Evolutionary conservation across 2,888 invertebrate genomes (phyloP).

Genomic region (Limnephilus marmoratus): DNA sequence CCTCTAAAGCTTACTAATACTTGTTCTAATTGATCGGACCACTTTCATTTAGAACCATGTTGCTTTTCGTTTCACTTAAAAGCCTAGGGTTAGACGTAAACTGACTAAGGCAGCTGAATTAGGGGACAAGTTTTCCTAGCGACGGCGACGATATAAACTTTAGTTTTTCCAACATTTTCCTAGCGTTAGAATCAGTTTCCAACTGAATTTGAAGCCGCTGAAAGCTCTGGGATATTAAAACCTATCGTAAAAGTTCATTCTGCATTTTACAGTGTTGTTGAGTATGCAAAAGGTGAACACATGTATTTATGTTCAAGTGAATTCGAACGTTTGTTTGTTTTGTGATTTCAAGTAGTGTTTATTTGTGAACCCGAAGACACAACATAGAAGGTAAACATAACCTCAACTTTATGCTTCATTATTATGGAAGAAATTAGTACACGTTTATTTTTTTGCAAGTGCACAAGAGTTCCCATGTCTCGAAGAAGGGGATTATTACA

Average conservation of each 20-base stretch:
- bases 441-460: neutral
- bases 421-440: neutral
- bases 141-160: slow-evolving; percentile 15
- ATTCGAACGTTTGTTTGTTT: neutral
- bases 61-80: neutral
- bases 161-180: slow-evolving; percentile 37
- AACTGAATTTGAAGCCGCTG: neutral
- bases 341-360: neutral
- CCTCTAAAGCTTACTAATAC: no score
- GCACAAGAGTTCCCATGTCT: neutral
- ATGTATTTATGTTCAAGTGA: neutral
- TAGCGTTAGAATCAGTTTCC: slow-evolving; percentile 11
- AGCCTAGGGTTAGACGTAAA: neutral
- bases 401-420: neutral
- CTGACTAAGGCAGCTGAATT: slow-evolving; percentile 13
- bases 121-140: slow-evolving; percentile 43
- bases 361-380: neutral
- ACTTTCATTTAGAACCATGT: neutral
- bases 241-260: neutral
- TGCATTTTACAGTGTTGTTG: neutral
- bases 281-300: neutral
- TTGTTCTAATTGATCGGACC: neutral
- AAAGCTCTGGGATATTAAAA: neutral
- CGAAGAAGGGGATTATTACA: neutral
- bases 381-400: slow-evolving; percentile 27